These are phyloP conservation scores for Andrena minutula DNA, from an alignment of 2,888 invertebrate genomes.

Conservation along the genomic window DNA sequence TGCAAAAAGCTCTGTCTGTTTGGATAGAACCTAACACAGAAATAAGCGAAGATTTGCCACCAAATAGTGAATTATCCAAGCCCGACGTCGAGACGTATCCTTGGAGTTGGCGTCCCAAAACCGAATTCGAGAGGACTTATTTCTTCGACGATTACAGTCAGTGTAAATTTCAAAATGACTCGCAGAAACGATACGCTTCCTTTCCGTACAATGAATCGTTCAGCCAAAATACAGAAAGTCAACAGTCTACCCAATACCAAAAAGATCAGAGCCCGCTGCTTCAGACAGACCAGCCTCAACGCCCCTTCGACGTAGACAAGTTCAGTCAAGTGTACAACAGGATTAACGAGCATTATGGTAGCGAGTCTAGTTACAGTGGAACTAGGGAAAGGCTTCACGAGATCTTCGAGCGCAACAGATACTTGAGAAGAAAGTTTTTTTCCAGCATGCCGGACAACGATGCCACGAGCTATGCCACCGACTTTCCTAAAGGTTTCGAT, in stretches of 20 bases:
- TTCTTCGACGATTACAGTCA: conserved; percentile 70
- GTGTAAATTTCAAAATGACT: background rate
- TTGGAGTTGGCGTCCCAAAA: conserved; percentile 79
- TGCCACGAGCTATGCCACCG: background rate
- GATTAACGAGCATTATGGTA: background rate
- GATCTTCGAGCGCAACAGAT: conserved; percentile 82
- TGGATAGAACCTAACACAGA: conserved; percentile 40
- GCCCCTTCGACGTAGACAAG: conserved; percentile 3
- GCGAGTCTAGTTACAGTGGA: conserved; percentile 65
- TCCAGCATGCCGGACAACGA: conserved; percentile 65
- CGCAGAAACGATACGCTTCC: background rate
- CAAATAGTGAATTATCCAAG: background rate
- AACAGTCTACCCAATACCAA: background rate
- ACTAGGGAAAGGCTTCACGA: conserved; percentile 82
- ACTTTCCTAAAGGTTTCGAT: conserved; percentile 10
- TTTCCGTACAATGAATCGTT: background rate
- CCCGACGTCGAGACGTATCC: conserved; percentile 18
- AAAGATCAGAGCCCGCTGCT: background rate
- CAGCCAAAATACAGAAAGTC: background rate
- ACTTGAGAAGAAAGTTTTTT: conserved; percentile 80
- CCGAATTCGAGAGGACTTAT: conserved; percentile 79
- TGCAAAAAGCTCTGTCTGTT: conserved; percentile 62
- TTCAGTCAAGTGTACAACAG: conserved; percentile 24
- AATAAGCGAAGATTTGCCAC: background rate
- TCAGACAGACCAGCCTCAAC: background rate